phyloP scores from a whole-genome alignment of 2,113 vertebrate genomes.

The Antechinus flavipes region DNA sequence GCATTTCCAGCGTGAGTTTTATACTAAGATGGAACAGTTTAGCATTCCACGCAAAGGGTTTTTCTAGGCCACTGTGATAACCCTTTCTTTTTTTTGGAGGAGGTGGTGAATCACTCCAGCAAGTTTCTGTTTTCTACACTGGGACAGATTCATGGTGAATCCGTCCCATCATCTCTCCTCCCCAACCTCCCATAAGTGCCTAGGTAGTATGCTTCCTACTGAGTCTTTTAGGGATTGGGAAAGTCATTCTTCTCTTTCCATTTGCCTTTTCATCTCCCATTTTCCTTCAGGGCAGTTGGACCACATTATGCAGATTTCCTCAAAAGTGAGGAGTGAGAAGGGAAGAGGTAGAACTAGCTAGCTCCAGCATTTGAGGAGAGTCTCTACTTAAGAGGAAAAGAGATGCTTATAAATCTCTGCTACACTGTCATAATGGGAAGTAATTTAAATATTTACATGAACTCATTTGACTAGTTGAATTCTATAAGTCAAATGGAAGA shows the following conservation, averaged over 20 bases:
- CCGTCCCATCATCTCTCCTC: not conserved
- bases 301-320: not conserved
- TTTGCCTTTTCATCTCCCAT: not conserved
- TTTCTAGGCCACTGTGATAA: not conserved
- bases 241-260: not conserved
- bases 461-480: not conserved
- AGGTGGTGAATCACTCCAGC: not conserved
- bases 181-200: too few relatives aligned
- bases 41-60: not conserved
- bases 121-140: not conserved
- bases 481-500: not conserved
- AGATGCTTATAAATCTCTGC: not conserved
- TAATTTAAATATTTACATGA: not conserved
- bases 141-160: not conserved
- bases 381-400: not conserved
- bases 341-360: not conserved
- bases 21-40: not conserved
- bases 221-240: not conserved
- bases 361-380: not conserved
- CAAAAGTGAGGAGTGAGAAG: not conserved
- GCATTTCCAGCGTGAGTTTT: not conserved
- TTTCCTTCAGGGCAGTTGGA: not conserved
- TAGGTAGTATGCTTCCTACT: not conserved
- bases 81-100: not conserved
- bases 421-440: not conserved